Percentiles rank a stretch among this genome's conserved stretches.
phyloP scores from a whole-genome alignment of 2,797 vertebrate genomes.

The Sebastes trivittatus region DNA sequence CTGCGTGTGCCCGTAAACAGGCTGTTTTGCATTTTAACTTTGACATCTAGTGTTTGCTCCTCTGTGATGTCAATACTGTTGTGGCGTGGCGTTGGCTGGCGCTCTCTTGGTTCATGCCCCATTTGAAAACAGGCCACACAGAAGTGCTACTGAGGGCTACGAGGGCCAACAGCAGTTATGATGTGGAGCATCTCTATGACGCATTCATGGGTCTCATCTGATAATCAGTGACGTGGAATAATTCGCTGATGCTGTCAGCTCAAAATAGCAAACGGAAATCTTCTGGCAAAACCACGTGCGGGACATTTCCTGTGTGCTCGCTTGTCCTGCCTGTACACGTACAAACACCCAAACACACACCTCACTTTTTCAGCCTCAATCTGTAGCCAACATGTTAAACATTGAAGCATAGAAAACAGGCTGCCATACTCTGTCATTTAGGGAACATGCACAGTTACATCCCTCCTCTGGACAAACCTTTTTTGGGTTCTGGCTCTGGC shows the following conservation, averaged over 20 bases:
- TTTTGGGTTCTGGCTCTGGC: neutral
- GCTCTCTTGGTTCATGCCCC: constrained; percentile 6
- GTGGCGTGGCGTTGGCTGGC: neutral
- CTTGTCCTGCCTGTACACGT: neutral
- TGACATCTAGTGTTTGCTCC: neutral
- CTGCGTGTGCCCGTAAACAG: neutral
- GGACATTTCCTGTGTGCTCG: constrained; percentile 16
- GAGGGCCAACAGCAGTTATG: neutral
- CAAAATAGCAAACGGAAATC: constrained; percentile 50
- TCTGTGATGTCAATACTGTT: neutral
- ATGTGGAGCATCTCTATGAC: constrained; percentile 21
- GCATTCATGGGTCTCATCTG: constrained; percentile 32
- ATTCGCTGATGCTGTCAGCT: constrained; percentile 42
- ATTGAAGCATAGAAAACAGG: neutral
- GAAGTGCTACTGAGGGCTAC: constrained; percentile 5
- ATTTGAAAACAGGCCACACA: constrained; percentile 22
- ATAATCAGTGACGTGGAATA: constrained; percentile 50
- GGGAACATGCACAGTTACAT: neutral
- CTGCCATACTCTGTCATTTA: neutral
- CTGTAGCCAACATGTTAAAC: neutral
- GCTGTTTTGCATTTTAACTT: neutral
- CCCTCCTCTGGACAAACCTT: neutral
- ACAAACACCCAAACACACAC: neutral
- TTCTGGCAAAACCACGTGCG: constrained; percentile 21
- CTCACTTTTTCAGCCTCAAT: neutral